Conservation (phyloP, 2,888 invertebrate species). For the Acanthosepion lycidas region DNA sequence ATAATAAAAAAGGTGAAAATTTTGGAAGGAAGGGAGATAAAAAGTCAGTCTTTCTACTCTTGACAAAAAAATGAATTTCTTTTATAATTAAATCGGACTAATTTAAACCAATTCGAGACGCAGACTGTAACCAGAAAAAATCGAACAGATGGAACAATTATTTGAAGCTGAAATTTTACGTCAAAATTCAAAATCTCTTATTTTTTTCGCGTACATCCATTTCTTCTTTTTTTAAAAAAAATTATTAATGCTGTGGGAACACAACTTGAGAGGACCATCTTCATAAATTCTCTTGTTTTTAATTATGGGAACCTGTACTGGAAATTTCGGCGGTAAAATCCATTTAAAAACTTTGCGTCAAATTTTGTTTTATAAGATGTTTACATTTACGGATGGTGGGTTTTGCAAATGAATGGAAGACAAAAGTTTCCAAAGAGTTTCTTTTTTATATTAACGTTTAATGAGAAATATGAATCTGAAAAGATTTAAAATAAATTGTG, state of each 20-base stretch:
- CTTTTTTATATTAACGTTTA: neutral
- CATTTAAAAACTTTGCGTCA: neutral
- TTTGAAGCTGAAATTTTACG: neutral
- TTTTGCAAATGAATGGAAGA: neutral
- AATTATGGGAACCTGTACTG: neutral
- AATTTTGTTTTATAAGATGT: neutral
- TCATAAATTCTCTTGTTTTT: neutral
- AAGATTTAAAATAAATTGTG: neutral
- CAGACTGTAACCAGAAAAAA: neutral
- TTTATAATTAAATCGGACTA: neutral
- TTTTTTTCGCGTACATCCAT: neutral
- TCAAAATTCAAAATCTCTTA: neutral
- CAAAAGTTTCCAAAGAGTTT: neutral
- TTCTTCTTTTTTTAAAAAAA: neutral
- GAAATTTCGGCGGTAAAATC: neutral
- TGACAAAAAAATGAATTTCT: too few relatives aligned
- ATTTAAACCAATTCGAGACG: neutral
- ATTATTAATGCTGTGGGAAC: constrained; percentile 33
- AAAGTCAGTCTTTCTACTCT: too few relatives aligned
- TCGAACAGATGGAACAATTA: neutral
- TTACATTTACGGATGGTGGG: neutral
- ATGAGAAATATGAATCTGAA: neutral
- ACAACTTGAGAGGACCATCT: neutral
- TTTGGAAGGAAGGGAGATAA: too few relatives aligned
- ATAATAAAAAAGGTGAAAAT: too few relatives aligned